Percentiles rank a stretch among this genome's conserved stretches.
These are phyloP conservation scores for Rhaphigaster nebulosa DNA, from an alignment of 2,888 invertebrate species.

Conservation along the genomic window DNA sequence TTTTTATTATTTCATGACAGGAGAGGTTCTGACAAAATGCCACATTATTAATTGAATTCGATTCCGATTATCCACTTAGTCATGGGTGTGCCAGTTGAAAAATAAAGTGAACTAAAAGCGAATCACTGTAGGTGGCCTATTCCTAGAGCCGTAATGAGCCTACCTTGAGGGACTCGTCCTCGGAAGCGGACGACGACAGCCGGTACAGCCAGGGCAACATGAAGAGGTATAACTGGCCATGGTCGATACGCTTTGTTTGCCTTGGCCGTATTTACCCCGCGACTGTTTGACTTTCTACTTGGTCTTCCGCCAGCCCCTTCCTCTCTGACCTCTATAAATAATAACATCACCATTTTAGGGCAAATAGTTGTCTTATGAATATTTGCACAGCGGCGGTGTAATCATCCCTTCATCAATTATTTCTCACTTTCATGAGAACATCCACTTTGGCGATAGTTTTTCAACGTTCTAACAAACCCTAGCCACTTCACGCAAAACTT, in stretches of 20 bases:
- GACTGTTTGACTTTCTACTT: slow-evolving; percentile 53
- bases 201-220: slow-evolving; percentile 49
- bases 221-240: slow-evolving; percentile 45
- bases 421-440: slow-evolving; percentile 29
- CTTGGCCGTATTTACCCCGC: slow-evolving; percentile 41
- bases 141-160: not conserved
- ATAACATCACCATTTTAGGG: slow-evolving; percentile 16
- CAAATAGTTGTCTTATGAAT: slow-evolving; percentile 52
- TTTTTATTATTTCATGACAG: too few relatives aligned
- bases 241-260: slow-evolving; percentile 47
- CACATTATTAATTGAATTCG: too few relatives aligned
- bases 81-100: too few relatives aligned
- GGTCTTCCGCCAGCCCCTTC: slow-evolving; percentile 28
- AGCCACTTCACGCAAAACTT: not conserved
- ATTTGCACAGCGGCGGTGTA: slow-evolving; percentile 11
- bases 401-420: slow-evolving; percentile 48
- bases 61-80: too few relatives aligned
- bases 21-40: too few relatives aligned
- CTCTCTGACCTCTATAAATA: slow-evolving; percentile 47
- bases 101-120: too few relatives aligned
- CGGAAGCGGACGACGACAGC: not conserved
- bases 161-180: slow-evolving; percentile 39
- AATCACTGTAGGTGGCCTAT: too few relatives aligned
- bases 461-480: slow-evolving; percentile 20
- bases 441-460: slow-evolving; percentile 40